A percentile compares a stretch with the other conserved stretches of the same genome.
phyloP scores from a whole-genome alignment of 2,113 vertebrate species.

The Lepisosteus osseus region DNA sequence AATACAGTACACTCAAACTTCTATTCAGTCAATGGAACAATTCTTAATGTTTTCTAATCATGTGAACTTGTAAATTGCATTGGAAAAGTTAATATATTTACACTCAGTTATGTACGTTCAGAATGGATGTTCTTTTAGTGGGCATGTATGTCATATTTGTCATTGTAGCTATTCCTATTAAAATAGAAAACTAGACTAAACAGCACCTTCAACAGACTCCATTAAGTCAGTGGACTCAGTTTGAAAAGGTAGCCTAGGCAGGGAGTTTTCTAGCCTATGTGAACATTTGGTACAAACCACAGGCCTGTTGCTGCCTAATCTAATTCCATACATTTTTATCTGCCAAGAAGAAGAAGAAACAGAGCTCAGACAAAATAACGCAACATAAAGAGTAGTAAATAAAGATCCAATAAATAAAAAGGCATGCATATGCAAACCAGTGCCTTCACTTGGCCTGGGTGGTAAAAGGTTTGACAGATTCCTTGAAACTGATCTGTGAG shows the following conservation, averaged over 20 bases:
- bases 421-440: not conserved
- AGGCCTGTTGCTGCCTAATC: constrained; percentile 27
- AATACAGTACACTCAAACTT: no score
- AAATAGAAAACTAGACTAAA: no score
- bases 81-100: no score
- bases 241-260: constrained; percentile 18
- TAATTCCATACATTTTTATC: constrained; percentile 42
- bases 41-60: no score
- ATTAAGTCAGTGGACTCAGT: constrained; percentile 8
- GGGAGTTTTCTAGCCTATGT: constrained; percentile 11
- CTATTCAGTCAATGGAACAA: no score
- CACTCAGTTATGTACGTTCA: no score
- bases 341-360: constrained; percentile 2
- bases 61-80: no score
- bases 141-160: no score
- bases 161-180: no score
- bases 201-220: no score
- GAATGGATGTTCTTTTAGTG: no score
- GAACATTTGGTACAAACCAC: constrained; percentile 2
- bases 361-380: not conserved
- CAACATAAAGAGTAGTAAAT: not conserved
- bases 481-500: not conserved
- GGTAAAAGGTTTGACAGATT: not conserved
- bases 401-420: not conserved
- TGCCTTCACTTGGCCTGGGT: not conserved